Evolutionary conservation across 2,797 vertebrate species (phyloP).

Genomic region (Rhinatrema bivittatum): DNA sequence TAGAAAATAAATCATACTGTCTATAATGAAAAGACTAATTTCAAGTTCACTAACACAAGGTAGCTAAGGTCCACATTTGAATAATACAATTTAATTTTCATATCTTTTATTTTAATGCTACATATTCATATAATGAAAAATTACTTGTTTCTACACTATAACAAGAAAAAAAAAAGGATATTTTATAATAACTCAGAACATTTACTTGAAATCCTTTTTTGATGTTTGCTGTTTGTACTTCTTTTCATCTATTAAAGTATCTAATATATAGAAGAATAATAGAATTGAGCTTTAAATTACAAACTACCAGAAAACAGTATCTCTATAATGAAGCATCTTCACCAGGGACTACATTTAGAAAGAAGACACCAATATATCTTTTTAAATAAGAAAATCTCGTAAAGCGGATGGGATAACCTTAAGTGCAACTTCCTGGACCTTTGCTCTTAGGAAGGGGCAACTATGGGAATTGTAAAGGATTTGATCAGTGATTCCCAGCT

Average conservation of each 20-base stretch:
- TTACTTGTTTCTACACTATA: constrained; percentile 13
- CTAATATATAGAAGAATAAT: constrained; percentile 18
- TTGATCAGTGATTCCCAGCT: too few species aligned
- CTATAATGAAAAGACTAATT: constrained; percentile 17
- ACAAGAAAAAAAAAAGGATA: constrained; percentile 2
- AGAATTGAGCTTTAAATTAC: too few species aligned
- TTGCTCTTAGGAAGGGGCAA: too few species aligned
- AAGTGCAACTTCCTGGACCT: too few species aligned
- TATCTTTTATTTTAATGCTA: neutral
- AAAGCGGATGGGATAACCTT: too few species aligned
- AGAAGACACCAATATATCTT: too few species aligned
- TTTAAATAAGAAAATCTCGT: too few species aligned
- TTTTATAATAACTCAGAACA: constrained; percentile 23
- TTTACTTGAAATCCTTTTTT: constrained; percentile 17
- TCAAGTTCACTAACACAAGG: constrained; percentile 10
- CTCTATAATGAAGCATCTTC: too few species aligned
- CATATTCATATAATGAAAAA: constrained; percentile 8
- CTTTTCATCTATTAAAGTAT: constrained; percentile 24
- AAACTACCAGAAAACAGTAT: too few species aligned
- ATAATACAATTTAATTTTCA: constrained; percentile 2
- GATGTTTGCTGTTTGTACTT: too few species aligned
- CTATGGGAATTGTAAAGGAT: too few species aligned
- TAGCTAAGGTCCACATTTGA: constrained; percentile 1
- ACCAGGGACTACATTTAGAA: too few species aligned
- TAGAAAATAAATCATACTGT: constrained; percentile 5